Percentiles rank a stretch among this genome's conserved stretches.
Evolutionary conservation across 2,797 vertebrate genomes (phyloP).

Genomic region (Rhyacichthys aspro): DNA sequence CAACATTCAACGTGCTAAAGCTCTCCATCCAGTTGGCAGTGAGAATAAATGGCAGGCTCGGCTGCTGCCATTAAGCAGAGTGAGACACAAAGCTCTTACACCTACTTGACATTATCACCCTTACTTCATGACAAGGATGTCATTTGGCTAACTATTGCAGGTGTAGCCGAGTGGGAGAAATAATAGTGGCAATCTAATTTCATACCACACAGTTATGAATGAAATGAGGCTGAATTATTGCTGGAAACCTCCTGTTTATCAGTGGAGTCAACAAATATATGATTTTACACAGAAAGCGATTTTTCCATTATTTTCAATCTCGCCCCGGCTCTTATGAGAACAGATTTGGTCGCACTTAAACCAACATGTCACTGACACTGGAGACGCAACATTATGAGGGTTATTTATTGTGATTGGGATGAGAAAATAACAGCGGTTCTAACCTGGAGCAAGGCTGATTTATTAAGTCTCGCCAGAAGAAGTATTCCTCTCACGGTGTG

Average conservation of each 20-base stretch:
- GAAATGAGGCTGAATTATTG: slow-evolving; percentile 46
- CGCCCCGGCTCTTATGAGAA: slow-evolving; percentile 28
- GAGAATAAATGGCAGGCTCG: slow-evolving; percentile 58
- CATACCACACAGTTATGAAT: slow-evolving; percentile 20
- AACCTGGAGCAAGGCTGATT: slow-evolving; percentile 58
- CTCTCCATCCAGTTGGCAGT: slow-evolving; percentile 47
- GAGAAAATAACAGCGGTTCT: slow-evolving; percentile 56
- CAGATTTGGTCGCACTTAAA: slow-evolving; percentile 27
- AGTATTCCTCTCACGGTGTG: slow-evolving; percentile 52
- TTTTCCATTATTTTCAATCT: slow-evolving; percentile 49
- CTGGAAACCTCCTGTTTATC: slow-evolving; percentile 45
- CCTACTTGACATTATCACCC: slow-evolving; percentile 71
- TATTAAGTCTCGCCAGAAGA: slow-evolving; percentile 59
- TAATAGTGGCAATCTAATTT: slow-evolving; percentile 45
- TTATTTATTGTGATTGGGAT: slow-evolving; percentile 64
- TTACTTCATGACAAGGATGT: slow-evolving; percentile 65
- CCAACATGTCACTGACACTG: slow-evolving; percentile 53
- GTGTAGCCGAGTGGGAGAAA: slow-evolving; percentile 44
- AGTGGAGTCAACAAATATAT: not conserved
- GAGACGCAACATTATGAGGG: slow-evolving; percentile 15
- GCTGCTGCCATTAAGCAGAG: slow-evolving; percentile 57
- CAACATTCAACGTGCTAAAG: slow-evolving; percentile 27
- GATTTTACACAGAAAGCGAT: not conserved
- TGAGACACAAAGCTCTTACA: slow-evolving; percentile 55
- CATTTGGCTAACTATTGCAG: slow-evolving; percentile 65